These are phyloP conservation scores for Tortrix viridana DNA, from an alignment of 2,888 invertebrate species.

Conservation along the genomic window DNA sequence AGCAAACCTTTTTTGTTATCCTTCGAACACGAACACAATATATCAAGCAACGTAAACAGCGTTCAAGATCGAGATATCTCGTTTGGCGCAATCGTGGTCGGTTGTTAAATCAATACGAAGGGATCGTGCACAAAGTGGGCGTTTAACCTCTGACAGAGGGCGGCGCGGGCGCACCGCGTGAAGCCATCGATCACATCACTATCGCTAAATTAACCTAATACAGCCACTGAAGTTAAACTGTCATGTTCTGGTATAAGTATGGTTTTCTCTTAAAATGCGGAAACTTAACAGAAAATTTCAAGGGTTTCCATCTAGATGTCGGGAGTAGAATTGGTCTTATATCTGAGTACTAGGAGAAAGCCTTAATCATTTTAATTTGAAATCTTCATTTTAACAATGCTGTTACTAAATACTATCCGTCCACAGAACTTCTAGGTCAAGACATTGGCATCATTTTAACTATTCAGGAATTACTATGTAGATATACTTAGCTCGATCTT, in stretches of 20 bases:
- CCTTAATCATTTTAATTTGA: too few species aligned
- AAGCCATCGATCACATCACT: constrained; percentile 35
- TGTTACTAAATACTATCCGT: too few species aligned
- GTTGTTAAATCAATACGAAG: constrained; percentile 35
- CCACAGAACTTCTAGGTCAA: too few species aligned
- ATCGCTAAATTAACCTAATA: constrained; percentile 37
- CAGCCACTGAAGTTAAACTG: constrained; percentile 31
- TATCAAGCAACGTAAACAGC: constrained; percentile 22
- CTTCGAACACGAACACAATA: neutral
- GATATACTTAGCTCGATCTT: too few species aligned
- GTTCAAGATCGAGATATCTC: constrained; percentile 28
- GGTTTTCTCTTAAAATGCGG: neutral
- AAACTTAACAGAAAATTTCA: neutral
- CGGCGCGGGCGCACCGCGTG: constrained; percentile 33
- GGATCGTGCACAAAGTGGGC: constrained; percentile 39
- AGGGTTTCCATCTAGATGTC: too few species aligned
- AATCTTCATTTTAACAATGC: too few species aligned
- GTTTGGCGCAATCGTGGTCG: constrained; percentile 27
- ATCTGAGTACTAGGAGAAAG: too few species aligned
- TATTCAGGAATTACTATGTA: too few species aligned
- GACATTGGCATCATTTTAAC: too few species aligned
- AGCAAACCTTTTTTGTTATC: constrained; percentile 13
- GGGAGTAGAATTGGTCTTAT: too few species aligned
- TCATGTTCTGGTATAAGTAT: neutral
- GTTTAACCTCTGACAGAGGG: constrained; percentile 38